phyloP scores from a whole-genome alignment of 1,140 invertebrate genomes.

The Plodia interpunctella region DNA sequence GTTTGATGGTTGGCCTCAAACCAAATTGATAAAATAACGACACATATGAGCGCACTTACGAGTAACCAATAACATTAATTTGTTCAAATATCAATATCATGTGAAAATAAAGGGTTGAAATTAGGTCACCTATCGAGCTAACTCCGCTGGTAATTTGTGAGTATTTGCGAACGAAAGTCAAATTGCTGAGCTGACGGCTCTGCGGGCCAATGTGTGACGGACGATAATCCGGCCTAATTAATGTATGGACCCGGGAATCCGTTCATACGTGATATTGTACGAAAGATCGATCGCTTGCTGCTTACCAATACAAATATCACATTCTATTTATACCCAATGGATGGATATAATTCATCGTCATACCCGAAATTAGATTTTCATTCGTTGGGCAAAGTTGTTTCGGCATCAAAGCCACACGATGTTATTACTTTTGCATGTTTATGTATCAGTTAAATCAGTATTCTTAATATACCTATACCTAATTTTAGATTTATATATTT shows the following conservation, averaged over 20 bases:
- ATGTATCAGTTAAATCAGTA: no score
- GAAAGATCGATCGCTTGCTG: slow-evolving; percentile 22
- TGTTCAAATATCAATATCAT: background rate
- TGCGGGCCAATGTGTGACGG: slow-evolving; percentile 26
- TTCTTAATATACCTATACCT: no score
- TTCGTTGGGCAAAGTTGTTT: background rate
- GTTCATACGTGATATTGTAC: slow-evolving; percentile 24
- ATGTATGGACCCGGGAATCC: slow-evolving; percentile 27
- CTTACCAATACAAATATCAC: background rate
- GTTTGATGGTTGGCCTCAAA: background rate
- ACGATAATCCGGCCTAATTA: slow-evolving; percentile 37
- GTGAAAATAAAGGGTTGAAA: background rate
- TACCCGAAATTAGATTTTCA: background rate
- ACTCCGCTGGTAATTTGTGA: background rate
- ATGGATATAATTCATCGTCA: background rate
- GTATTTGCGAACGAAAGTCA: slow-evolving; percentile 10
- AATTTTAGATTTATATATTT: no score
- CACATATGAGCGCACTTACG: background rate
- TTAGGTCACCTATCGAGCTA: background rate
- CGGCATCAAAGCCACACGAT: no score
- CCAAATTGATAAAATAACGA: background rate
- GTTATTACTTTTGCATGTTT: no score
- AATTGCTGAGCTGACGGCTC: slow-evolving; percentile 25
- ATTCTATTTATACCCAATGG: background rate
- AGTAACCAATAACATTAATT: background rate